Conservation (phyloP, 2,113 vertebrate genomes). For the Myotis davidii region DNA sequence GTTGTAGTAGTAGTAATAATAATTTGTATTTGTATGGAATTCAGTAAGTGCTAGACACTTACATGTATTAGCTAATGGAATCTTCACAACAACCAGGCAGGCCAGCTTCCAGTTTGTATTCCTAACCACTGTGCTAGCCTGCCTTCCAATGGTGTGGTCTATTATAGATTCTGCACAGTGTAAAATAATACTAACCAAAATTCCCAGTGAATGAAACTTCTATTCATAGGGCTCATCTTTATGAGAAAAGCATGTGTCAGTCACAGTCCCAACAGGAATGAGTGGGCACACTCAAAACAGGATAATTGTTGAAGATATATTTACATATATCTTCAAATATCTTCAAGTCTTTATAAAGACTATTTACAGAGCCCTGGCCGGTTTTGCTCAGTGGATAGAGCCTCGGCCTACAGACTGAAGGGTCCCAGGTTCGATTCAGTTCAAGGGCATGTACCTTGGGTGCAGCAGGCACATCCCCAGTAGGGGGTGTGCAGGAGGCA, state of each 20-base stretch:
- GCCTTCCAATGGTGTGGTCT: not conserved
- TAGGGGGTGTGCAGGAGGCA: no score
- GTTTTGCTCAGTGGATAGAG: no score
- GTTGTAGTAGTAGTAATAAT: not conserved
- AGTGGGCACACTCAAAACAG: constrained; percentile 12
- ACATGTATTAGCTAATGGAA: not conserved
- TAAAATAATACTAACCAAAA: not conserved
- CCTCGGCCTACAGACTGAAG: no score
- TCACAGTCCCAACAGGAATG: not conserved
- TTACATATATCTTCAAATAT: no score
- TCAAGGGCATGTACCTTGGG: no score
- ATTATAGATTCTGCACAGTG: not conserved
- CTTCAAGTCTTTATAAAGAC: no score
- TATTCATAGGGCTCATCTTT: constrained; percentile 17
- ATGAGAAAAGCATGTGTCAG: not conserved
- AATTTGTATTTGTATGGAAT: not conserved
- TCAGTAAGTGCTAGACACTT: not conserved
- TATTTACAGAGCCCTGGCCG: not conserved
- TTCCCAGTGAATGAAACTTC: not conserved
- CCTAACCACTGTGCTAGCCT: not conserved
- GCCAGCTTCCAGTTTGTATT: not conserved
- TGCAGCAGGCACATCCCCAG: no score
- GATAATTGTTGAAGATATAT: not conserved
- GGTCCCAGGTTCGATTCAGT: no score
- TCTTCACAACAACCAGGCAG: not conserved